phyloP scores from a whole-genome alignment of 2,113 vertebrate genomes.

The Corynorhinus townsendii region DNA sequence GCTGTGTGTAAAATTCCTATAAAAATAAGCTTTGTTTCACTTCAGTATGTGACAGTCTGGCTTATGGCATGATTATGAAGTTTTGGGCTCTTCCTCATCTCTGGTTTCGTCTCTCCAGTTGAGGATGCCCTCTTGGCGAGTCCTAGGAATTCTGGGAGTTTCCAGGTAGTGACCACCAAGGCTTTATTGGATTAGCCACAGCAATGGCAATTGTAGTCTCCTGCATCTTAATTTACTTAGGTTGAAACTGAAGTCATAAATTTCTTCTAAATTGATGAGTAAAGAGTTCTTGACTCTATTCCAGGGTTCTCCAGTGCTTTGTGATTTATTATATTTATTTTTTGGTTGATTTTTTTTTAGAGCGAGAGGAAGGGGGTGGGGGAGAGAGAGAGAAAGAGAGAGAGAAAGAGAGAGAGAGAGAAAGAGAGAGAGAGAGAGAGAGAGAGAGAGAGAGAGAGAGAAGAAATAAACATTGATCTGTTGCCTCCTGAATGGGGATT shows the following conservation, averaged over 20 bases:
- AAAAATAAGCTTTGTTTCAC: slow-evolving; percentile 43
- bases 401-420: too few species aligned
- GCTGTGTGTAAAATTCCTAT: slow-evolving; percentile 34
- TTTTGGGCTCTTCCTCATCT: neutral
- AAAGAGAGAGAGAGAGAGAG: too few species aligned
- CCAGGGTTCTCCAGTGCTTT: neutral
- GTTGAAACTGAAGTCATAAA: neutral
- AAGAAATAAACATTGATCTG: too few species aligned
- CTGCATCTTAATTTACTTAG: neutral
- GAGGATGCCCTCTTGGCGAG: neutral
- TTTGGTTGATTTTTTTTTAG: too few species aligned
- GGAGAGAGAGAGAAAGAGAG: too few species aligned
- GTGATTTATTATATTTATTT: too few species aligned
- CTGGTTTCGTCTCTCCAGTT: neutral
- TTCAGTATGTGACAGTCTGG: neutral
- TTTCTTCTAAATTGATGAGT: neutral
- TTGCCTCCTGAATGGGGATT: too few species aligned
- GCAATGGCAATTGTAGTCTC: neutral
- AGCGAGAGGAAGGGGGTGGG: too few species aligned
- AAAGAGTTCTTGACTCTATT: neutral
- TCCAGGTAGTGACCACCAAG: neutral
- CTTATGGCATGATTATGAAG: neutral
- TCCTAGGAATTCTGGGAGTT: neutral
- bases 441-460: too few species aligned
- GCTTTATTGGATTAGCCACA: neutral